Evolutionary conservation across 1,140 invertebrate species (phyloP), one percentile per base, ranked within the genome.

Genomic region (Zaprionus ornatus): DNA sequence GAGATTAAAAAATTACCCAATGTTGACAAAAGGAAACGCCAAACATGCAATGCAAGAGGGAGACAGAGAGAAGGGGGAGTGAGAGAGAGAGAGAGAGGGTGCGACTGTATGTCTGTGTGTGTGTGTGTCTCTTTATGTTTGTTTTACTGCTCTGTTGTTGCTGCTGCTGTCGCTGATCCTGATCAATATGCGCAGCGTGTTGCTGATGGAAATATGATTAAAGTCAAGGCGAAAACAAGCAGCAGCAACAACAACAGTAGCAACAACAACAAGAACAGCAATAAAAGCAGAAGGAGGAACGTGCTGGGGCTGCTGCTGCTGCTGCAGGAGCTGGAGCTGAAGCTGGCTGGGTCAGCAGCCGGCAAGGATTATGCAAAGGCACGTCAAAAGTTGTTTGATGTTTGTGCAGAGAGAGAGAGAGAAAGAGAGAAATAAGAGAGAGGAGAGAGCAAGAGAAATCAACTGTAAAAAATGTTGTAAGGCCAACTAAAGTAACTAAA

Each of bases 321-420:
- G 42, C 60, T 77, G 80, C 72, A 69, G 67, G 60, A 67, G 17
- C 66, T 27, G 65, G 17, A 29, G 45, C 57, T 75, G 84, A 55
- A 61, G 71, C 81, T 77, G 83, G 71, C 76, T 63, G 55, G 10
- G 54, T 35, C 63, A 40, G 17, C 54, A 40, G 19, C 15, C 29
- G 59, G 67, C 68, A 81, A 59, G 85, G 77, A 88, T 88, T 88
- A 90, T 88, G 84, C 84, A 90, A 80, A 88, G 78, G 80, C 84
- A 90, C 69, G 85, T 84, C 77, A 81, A 77, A 88, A 90, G 70
- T 90, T 88, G 84, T 88, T 87, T 87, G 84, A 84, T 87, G 74
- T 80, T 74, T 71, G 66, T 67, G 71, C 74, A 68, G 59, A 59
- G 48, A 63, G 57, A 54, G 55, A 70, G 19, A 21, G 45, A 12